Conservation (phyloP, 2,797 vertebrate genomes). For the Eremophila alpestris region DNA sequence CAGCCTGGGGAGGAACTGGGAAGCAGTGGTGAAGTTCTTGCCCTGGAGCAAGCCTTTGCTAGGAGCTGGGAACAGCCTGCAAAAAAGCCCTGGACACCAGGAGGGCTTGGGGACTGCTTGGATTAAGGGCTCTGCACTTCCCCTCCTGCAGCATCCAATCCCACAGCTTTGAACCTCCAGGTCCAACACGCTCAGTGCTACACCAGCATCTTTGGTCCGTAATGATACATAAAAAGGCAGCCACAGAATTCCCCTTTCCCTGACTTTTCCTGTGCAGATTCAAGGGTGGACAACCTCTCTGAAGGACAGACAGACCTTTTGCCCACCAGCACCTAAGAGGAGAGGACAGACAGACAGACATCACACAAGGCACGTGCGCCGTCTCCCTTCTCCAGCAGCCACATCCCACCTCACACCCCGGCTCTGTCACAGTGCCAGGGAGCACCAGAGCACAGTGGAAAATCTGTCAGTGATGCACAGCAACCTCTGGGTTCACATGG, state of each 20-base stretch:
- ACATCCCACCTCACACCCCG: not conserved
- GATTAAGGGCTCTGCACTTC: not conserved
- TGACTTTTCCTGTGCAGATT: not conserved
- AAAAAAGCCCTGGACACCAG: not conserved
- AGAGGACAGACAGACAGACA: not conserved
- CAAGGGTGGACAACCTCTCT: not conserved
- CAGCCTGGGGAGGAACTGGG: not conserved
- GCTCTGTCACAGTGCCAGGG: rapidly evolving
- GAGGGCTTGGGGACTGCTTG: not conserved
- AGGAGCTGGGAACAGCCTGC: not conserved
- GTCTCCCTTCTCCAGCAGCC: not conserved
- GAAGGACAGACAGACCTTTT: not conserved
- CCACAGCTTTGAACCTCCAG: not conserved
- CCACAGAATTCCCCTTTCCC: not conserved
- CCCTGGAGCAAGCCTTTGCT: not conserved
- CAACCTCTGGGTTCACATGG: not conserved
- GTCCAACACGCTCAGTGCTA: not conserved
- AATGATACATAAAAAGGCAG: not conserved
- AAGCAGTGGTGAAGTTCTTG: not conserved
- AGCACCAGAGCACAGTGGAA: not conserved
- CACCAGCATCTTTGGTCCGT: not conserved
- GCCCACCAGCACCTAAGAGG: not conserved
- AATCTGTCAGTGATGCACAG: not conserved
- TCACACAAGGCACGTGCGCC: rapidly evolving
- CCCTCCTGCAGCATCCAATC: not conserved